phyloP scores from a whole-genome alignment of 2,888 invertebrate genomes.

The Cistogaster globosa region DNA sequence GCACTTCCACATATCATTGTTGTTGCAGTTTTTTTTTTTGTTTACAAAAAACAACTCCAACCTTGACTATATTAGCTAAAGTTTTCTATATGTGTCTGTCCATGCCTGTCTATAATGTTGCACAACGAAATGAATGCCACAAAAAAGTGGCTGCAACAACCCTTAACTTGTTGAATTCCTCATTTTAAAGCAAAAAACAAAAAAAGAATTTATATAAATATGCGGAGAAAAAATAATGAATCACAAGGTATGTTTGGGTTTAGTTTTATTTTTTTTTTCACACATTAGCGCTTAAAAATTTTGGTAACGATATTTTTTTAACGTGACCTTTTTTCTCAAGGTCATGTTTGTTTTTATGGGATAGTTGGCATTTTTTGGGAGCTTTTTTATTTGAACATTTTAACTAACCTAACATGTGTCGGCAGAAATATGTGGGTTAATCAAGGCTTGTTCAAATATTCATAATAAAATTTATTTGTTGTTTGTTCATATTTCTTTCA shows the following conservation, averaged over 20 bases:
- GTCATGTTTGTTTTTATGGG: constrained; percentile 58
- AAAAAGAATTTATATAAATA: constrained; percentile 23
- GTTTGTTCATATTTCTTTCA: too few relatives aligned
- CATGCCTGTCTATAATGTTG: constrained; percentile 51
- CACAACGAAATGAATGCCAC: constrained; percentile 69
- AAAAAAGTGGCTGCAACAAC: constrained; percentile 75
- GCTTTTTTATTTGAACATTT: background rate
- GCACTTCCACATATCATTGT: constrained; percentile 72
- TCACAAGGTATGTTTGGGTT: constrained; percentile 67
- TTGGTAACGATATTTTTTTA: constrained; percentile 45
- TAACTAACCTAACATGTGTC: background rate
- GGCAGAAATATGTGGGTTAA: background rate
- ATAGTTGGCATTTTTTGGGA: constrained; percentile 39
- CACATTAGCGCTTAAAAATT: constrained; percentile 63
- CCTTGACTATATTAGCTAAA: constrained; percentile 65
- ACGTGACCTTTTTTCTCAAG: constrained; percentile 56
- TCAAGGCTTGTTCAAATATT: too few relatives aligned
- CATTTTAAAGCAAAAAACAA: constrained; percentile 26
- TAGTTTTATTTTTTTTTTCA: constrained; percentile 61
- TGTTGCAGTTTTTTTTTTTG: constrained; percentile 36
- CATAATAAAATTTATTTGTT: too few relatives aligned
- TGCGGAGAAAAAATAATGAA: constrained; percentile 53
- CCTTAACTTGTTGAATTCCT: constrained; percentile 81
- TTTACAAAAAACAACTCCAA: constrained; percentile 47
- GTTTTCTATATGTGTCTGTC: constrained; percentile 42